Evolutionary conservation across 2,888 invertebrate genomes (phyloP).

Genomic region (Dasypogon diadema): DNA sequence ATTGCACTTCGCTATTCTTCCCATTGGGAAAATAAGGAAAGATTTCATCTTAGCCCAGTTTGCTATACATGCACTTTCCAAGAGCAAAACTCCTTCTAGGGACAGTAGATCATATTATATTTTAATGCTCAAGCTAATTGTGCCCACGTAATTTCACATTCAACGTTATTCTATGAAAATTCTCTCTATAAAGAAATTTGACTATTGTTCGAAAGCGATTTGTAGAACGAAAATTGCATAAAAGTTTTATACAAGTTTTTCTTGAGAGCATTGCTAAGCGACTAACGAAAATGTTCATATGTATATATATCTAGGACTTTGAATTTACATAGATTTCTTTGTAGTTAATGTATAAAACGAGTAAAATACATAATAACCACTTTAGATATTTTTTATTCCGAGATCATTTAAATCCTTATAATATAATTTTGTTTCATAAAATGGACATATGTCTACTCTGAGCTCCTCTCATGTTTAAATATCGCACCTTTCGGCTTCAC

Average conservation of each 20-base stretch:
- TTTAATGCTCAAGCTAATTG: conserved; percentile 2
- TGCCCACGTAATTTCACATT: conserved; percentile 2
- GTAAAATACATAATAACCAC: conserved; percentile 12
- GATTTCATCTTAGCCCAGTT: conserved; percentile 1
- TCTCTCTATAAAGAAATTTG: conserved; percentile 8
- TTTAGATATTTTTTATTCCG: not conserved
- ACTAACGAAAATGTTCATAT: too few relatives aligned
- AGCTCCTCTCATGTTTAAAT: conserved; percentile 3
- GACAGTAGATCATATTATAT: conserved; percentile 14
- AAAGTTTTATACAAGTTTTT: conserved; percentile 10
- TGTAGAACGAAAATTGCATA: conserved; percentile 11
- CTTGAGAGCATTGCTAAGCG: not conserved
- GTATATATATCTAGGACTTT: too few relatives aligned
- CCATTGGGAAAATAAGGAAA: conserved; percentile 2
- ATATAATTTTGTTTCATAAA: conserved; percentile 11
- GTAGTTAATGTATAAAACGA: too few relatives aligned
- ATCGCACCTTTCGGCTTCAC: conserved; percentile 5
- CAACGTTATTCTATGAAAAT: conserved; percentile 17
- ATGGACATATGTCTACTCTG: not conserved
- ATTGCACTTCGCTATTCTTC: conserved; percentile 7
- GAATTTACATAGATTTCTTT: too few relatives aligned
- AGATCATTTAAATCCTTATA: conserved; percentile 28
- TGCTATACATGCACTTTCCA: not conserved
- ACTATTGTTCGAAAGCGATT: conserved; percentile 29
- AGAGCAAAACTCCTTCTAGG: not conserved